A percentile compares a stretch with the other conserved stretches of the same genome.
Conservation (phyloP, 2,113 vertebrate genomes). For the Pachyramphus minor region DNA sequence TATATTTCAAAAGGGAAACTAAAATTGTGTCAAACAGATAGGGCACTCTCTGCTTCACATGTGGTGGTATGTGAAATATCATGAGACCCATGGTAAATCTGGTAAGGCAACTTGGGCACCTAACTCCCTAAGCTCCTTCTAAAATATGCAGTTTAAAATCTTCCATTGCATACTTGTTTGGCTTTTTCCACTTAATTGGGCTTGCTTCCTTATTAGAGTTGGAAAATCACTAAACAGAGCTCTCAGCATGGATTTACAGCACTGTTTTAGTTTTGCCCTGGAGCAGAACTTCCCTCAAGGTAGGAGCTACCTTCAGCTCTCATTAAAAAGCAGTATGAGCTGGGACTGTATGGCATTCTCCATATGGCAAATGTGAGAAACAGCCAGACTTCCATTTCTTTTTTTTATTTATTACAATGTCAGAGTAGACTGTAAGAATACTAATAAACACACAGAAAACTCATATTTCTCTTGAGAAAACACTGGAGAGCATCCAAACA, state of each 20-base stretch:
- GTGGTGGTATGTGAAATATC: fast-evolving
- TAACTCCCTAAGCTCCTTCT: not conserved
- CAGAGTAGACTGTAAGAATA: not conserved
- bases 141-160: not conserved
- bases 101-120: not conserved
- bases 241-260: not conserved
- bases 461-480: not conserved
- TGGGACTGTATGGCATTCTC: not conserved
- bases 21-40: not conserved
- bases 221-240: not conserved
- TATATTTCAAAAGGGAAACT: not conserved
- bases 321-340: not conserved
- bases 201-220: not conserved
- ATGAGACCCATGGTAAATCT: not conserved
- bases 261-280: not conserved
- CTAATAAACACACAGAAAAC: not conserved
- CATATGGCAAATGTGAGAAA: not conserved
- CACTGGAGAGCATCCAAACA: not conserved
- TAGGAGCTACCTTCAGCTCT: not conserved
- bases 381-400: not conserved
- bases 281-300: not conserved
- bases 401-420: not conserved
- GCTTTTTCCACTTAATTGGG: not conserved
- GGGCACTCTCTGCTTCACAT: fast-evolving
- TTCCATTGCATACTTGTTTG: not conserved